Evolutionary conservation across 1,140 invertebrate species (phyloP), one percentile per base, ranked within the genome.

Genomic region (Daktulosphaira vitifoliae): DNA sequence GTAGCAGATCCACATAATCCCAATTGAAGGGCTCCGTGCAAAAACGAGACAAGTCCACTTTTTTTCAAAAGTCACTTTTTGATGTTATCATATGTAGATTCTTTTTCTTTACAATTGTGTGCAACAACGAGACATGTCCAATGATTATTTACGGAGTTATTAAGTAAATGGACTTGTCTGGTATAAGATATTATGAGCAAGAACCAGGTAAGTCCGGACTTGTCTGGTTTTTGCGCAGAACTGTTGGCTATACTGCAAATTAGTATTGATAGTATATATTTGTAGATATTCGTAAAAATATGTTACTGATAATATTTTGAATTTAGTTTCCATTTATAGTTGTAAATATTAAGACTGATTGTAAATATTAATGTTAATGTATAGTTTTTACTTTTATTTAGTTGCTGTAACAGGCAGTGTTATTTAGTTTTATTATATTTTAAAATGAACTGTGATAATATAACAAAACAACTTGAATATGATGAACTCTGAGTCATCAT

Each of bases 381-480:
- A 33, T 33, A 33, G 5, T 33, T 6, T 33, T 33, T 11, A 33
- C 5, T 6, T 33, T 33, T 33, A 33, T 6, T 33, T 33, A 33
- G 11, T 33, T 5, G 11, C 29, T n/a, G n/a, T 33, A 33, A 11
- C 11, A 33, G 50, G 25, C n/a, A n/a, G n/a, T n/a, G n/a, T n/a
- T 52, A 52, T 52, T 52, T 52, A 52, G 50, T 33, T 52, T 18
- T 52, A 52, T 29, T 29, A 33, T 52, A 13, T 52, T 51, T 26
- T 2, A 51, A 26, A 33, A 51, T 51, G 49, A 29, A 51, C 25
- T 16, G 23, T 18, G 23, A 25, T 33, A 51, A 18, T 51, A 29
- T 51, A 16, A 7, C 49, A 26, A 51, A 51, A 29, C 23, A 25
- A 26, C 49, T 51, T 18, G 49, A 51, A 29, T 29, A 51, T 29